Evolutionary conservation across 2,113 vertebrate species (phyloP).

Genomic region (human (Homo sapiens)): GRCh38 chr9:62059001-62059500

Average conservation of each 20-base stretch:
- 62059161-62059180: background rate
- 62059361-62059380: background rate
- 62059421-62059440: background rate
- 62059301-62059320: background rate
- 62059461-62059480: background rate
- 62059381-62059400: background rate
- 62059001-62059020: background rate
- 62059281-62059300: background rate
- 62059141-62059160: background rate
- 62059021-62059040: background rate
- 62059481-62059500: background rate
- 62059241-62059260: background rate
- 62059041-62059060: too few relatives aligned
- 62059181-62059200: background rate
- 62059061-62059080: background rate
- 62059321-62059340: background rate
- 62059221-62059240: background rate
- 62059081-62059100: background rate
- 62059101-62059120: background rate
- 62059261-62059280: background rate
- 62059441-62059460: background rate
- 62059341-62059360: background rate
- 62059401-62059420: too few relatives aligned
- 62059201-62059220: background rate
- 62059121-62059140: background rate